Conservation (phyloP, 2,888 invertebrate species). For the Molorchus minor region DNA sequence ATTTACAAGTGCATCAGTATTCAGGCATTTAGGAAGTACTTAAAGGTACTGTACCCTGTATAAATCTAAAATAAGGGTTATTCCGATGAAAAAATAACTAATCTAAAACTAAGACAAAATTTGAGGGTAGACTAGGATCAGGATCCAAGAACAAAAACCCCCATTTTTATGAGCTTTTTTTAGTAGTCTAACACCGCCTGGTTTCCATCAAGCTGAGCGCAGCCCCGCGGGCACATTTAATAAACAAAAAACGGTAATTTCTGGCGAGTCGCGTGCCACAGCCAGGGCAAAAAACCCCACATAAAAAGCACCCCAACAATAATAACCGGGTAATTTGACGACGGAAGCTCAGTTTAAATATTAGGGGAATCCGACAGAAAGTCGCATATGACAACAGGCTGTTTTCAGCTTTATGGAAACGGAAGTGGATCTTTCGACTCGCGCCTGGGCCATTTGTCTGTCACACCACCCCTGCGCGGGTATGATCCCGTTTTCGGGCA, state of each 20-base stretch:
- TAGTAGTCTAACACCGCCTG: slow-evolving; percentile 29
- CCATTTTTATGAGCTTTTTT: not conserved
- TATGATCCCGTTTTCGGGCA: slow-evolving; percentile 57
- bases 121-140: too few relatives aligned
- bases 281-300: slow-evolving; percentile 37
- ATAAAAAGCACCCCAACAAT: slow-evolving; percentile 40
- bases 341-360: slow-evolving; percentile 58
- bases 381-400: slow-evolving; percentile 61
- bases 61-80: too few relatives aligned
- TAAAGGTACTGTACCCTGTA: too few relatives aligned
- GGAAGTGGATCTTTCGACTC: slow-evolving; percentile 59
- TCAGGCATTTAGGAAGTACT: too few relatives aligned
- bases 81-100: too few relatives aligned
- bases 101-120: too few relatives aligned
- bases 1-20: too few relatives aligned
- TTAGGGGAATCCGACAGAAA: slow-evolving; percentile 53
- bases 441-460: slow-evolving; percentile 62
- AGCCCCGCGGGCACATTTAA: slow-evolving; percentile 48
- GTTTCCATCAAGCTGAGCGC: slow-evolving; percentile 35
- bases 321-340: slow-evolving; percentile 54
- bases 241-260: slow-evolving; percentile 52
- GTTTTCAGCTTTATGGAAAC: slow-evolving; percentile 64
- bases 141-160: not conserved
- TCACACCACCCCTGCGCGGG: slow-evolving; percentile 57
- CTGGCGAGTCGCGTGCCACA: slow-evolving; percentile 39